Evolutionary conservation across 2,797 vertebrate species (phyloP).

Genomic region (Ctenopoma multispine): DNA sequence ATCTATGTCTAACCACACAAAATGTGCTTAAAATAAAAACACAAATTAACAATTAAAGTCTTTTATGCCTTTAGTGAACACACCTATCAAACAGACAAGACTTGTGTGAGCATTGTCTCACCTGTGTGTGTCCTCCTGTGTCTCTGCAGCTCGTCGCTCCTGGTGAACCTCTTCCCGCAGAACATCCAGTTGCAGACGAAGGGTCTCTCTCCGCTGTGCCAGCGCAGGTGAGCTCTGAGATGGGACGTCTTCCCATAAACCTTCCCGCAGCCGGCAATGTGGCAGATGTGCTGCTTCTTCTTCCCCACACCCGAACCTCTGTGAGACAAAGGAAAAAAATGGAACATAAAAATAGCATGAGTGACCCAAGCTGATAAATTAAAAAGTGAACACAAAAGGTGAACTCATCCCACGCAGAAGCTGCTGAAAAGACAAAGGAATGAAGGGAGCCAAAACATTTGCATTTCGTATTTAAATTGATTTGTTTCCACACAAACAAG

Average conservation of each 20-base stretch:
- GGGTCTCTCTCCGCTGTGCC: slow-evolving; percentile 98
- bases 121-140: slow-evolving; percentile 99
- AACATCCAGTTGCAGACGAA: slow-evolving; percentile 99
- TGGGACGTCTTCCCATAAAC: slow-evolving; percentile 97
- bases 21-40: no score
- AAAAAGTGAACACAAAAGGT: background rate
- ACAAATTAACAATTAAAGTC: no score
- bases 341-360: background rate
- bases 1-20: no score
- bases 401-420: background rate
- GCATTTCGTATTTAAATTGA: background rate
- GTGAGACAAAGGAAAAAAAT: slow-evolving; percentile 32
- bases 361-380: background rate
- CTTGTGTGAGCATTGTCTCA: slow-evolving; percentile 48
- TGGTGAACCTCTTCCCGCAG: slow-evolving; percentile 97
- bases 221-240: slow-evolving; percentile 96
- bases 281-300: slow-evolving; percentile 97
- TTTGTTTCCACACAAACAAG: background rate
- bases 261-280: slow-evolving; percentile 91
- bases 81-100: background rate
- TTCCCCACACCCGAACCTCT: slow-evolving; percentile 96
- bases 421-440: background rate
- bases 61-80: no score
- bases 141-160: slow-evolving; percentile 97
- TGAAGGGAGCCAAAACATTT: background rate